Conservation (phyloP, 2,113 vertebrate genomes). For the Sebastes schlegelii region DNA sequence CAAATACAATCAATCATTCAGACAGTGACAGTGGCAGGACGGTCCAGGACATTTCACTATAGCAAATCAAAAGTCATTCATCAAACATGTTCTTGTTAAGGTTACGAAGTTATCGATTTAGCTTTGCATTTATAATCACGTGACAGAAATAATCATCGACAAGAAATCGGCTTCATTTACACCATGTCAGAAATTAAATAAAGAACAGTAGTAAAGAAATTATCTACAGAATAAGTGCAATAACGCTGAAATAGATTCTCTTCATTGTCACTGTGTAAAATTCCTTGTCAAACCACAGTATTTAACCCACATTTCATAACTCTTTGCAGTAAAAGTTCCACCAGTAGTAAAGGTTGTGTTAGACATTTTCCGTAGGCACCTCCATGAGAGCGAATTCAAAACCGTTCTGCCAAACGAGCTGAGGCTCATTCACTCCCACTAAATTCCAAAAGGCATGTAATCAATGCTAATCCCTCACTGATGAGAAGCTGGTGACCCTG, state of each 20-base stretch:
- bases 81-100: conserved; percentile 5
- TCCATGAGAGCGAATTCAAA: neutral
- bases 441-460: neutral
- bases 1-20: conserved; percentile 30
- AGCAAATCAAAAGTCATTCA: conserved; percentile 48
- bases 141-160: conserved; percentile 44
- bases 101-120: conserved; percentile 43
- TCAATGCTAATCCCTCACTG: neutral
- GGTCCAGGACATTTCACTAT: conserved; percentile 3
- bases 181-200: conserved; percentile 44
- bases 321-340: conserved; percentile 6
- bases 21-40: conserved; percentile 7
- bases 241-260: conserved; percentile 47
- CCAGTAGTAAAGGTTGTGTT: neutral
- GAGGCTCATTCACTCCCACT: neutral
- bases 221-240: conserved; percentile 66
- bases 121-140: conserved; percentile 41
- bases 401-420: neutral
- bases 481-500: neutral
- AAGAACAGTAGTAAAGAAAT: conserved; percentile 37
- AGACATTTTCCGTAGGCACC: neutral
- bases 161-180: conserved; percentile 46
- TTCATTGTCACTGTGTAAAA: neutral
- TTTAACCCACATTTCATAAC: neutral
- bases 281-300: neutral